Conservation (phyloP, 2,797 vertebrate genomes). For the Fundulus diaphanus region DNA sequence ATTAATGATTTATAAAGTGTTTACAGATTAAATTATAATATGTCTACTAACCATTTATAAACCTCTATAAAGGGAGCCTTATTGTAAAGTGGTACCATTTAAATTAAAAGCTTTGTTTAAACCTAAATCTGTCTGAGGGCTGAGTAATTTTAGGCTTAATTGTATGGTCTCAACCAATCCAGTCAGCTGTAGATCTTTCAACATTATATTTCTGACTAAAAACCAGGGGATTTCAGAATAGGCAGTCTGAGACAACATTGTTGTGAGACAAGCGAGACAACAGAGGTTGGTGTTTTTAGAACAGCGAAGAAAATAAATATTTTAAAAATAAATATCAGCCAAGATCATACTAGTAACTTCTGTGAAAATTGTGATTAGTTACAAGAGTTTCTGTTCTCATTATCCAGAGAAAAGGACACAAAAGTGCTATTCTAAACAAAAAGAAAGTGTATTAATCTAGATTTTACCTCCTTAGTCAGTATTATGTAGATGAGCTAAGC, state of each 20-base stretch:
- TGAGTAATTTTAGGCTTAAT: too few relatives aligned
- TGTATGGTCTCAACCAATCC: too few relatives aligned
- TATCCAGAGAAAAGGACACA: background rate
- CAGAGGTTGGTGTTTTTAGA: background rate
- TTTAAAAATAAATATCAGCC: too few relatives aligned
- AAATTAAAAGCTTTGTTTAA: too few relatives aligned
- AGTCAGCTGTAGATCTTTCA: background rate
- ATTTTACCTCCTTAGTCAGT: constrained; percentile 34
- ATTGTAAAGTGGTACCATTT: too few relatives aligned
- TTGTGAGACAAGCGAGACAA: background rate
- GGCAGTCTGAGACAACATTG: background rate
- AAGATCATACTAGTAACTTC: background rate
- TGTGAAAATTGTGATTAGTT: background rate
- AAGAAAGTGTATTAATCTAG: background rate
- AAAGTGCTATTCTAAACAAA: constrained; percentile 1
- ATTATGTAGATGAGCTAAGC: constrained; percentile 17
- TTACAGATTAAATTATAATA: too few relatives aligned
- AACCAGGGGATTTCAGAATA: background rate
- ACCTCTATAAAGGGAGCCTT: too few relatives aligned
- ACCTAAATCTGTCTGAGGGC: too few relatives aligned
- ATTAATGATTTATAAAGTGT: too few relatives aligned
- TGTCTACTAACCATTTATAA: too few relatives aligned
- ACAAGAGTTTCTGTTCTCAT: background rate
- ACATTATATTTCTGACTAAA: background rate
- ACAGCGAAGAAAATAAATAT: too few relatives aligned